Evolutionary conservation across 1,140 invertebrate genomes (phyloP).

Genomic region (Idris sp.): DNA sequence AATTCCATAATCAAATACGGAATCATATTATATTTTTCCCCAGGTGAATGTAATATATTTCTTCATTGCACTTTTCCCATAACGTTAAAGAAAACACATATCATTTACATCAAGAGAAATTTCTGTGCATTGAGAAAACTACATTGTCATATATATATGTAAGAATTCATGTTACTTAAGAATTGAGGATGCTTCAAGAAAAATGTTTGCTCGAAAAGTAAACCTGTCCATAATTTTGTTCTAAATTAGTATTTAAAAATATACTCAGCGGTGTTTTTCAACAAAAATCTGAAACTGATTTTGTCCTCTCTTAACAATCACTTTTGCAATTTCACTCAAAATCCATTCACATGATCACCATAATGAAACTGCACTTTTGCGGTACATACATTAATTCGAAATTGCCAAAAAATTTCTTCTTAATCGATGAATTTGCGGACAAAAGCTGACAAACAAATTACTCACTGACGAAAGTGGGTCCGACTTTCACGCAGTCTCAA

Average conservation of each 20-base stretch:
- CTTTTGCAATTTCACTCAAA: no score
- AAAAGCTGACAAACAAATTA: conserved; percentile 9
- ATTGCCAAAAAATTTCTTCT: neutral
- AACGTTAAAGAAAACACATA: conserved; percentile 25
- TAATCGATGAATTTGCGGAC: no score
- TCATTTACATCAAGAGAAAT: conserved; percentile 49
- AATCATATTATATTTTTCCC: conserved; percentile 16
- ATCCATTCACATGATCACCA: no score
- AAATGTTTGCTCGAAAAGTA: no score
- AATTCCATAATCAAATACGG: conserved; percentile 14
- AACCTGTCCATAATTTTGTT: no score
- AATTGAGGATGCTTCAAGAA: neutral
- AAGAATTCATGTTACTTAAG: neutral
- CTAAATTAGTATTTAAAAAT: no score
- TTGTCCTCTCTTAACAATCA: no score
- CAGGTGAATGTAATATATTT: conserved; percentile 26
- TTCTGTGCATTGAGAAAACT: conserved; percentile 24
- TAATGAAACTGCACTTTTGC: no score
- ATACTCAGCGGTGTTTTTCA: no score
- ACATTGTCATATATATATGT: neutral
- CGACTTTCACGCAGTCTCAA: conserved; percentile 38
- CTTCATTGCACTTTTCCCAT: conserved; percentile 31
- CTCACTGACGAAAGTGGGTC: conserved; percentile 42
- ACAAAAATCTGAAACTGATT: no score
- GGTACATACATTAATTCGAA: neutral